These are phyloP conservation scores for Thinocorus orbignyianus DNA, from an alignment of 2,113 vertebrate genomes.

Conservation along the genomic window DNA sequence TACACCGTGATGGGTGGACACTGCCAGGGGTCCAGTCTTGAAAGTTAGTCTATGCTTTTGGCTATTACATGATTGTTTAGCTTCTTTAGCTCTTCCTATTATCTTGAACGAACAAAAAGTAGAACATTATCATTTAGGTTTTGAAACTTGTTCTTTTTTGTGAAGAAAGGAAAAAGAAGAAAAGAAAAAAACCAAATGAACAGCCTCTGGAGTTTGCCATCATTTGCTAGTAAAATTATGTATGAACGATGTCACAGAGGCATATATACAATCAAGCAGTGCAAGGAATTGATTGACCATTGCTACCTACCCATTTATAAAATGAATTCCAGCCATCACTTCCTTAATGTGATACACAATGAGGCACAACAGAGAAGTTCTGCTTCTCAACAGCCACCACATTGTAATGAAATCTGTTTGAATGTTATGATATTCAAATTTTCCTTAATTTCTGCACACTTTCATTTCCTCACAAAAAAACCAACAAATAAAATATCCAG, in stretches of 20 bases:
- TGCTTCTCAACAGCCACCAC: not conserved
- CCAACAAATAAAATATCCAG: not conserved
- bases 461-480: not conserved
- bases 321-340: conserved; percentile 29
- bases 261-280: not conserved
- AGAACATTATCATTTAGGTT: not conserved
- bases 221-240: not conserved
- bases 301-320: conserved; percentile 10
- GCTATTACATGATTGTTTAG: not conserved
- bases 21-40: not conserved
- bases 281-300: conserved; percentile 34
- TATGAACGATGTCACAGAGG: not conserved
- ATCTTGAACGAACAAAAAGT: not conserved
- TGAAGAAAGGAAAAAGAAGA: not conserved
- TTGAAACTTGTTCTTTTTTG: not conserved
- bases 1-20: too few species aligned
- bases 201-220: not conserved
- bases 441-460: not conserved
- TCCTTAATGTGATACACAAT: conserved; percentile 54
- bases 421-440: not conserved
- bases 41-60: not conserved
- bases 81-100: not conserved
- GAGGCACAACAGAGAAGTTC: conserved; percentile 26
- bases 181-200: not conserved
- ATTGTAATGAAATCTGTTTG: not conserved